These are phyloP conservation scores for Paedocypris micromegethes DNA, from an alignment of 2,797 vertebrate genomes.

Conservation along the genomic window DNA sequence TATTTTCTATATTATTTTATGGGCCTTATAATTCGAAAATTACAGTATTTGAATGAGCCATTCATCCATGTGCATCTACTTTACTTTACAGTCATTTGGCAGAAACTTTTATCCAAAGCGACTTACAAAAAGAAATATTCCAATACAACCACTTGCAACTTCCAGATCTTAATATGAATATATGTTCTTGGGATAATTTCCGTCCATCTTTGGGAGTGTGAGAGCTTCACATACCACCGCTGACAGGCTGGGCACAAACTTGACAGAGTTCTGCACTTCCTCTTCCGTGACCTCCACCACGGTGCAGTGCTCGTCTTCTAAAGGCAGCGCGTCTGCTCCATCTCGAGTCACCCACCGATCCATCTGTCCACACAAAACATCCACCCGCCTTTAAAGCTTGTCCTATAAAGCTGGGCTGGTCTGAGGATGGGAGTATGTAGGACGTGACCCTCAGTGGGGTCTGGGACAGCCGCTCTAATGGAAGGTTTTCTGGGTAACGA, in stretches of 20 bases:
- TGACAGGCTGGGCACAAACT: constrained; percentile 90
- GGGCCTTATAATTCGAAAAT: too few species aligned
- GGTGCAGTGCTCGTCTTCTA: constrained; percentile 92
- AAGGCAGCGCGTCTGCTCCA: constrained; percentile 76
- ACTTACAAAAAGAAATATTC: too few species aligned
- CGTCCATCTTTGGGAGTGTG: too few species aligned
- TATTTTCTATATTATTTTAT: too few species aligned
- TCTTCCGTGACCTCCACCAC: constrained; percentile 95
- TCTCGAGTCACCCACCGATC: constrained; percentile 74
- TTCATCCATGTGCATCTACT: too few species aligned
- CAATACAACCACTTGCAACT: too few species aligned
- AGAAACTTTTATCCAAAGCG: too few species aligned
- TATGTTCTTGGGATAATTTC: too few species aligned
- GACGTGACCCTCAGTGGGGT: constrained; percentile 15
- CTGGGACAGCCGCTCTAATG: constrained; percentile 30
- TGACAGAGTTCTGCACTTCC: constrained; percentile 95
- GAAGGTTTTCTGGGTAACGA: constrained; percentile 38
- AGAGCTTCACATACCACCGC: constrained; percentile 77
- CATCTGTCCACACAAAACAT: background rate
- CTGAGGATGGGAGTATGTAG: constrained; percentile 28
- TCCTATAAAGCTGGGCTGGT: constrained; percentile 21
- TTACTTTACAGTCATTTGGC: too few species aligned
- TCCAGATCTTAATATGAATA: too few species aligned
- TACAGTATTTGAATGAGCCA: too few species aligned
- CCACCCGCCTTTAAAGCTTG: background rate